These are phyloP conservation scores for Hozukius guyotensis DNA, from an alignment of 2,797 vertebrate species.

Conservation along the genomic window DNA sequence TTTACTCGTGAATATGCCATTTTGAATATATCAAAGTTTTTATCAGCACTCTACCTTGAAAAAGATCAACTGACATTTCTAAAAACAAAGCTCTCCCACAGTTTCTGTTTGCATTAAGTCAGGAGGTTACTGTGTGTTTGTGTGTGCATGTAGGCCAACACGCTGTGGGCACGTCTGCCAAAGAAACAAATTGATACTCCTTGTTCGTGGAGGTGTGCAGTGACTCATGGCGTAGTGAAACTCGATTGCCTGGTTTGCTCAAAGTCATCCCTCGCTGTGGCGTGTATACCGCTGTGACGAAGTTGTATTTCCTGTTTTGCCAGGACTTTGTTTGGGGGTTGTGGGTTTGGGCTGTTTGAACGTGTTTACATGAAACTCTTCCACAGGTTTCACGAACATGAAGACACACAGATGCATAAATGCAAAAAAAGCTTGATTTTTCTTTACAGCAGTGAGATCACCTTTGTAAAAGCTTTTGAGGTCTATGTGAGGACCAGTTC, in stretches of 20 bases:
- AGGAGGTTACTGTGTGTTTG: background rate
- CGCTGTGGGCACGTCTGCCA: slow-evolving; percentile 6
- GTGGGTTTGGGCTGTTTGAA: slow-evolving; percentile 58
- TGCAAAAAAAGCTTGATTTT: background rate
- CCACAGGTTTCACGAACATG: slow-evolving; percentile 9
- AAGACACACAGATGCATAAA: background rate
- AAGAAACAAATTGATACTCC: slow-evolving; percentile 20
- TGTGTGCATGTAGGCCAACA: background rate
- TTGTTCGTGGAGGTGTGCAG: slow-evolving; percentile 27
- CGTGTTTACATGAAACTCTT: slow-evolving; percentile 47
- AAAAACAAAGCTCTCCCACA: background rate
- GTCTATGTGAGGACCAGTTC: background rate
- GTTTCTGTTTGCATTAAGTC: slow-evolving; percentile 43
- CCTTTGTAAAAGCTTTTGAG: slow-evolving; percentile 1
- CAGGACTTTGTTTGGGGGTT: slow-evolving; percentile 62
- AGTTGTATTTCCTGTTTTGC: slow-evolving; percentile 75
- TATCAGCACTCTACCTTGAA: background rate
- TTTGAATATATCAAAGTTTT: background rate
- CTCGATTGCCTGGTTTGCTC: slow-evolving; percentile 61
- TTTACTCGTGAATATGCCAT: background rate
- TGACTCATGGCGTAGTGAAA: slow-evolving; percentile 66
- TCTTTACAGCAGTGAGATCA: slow-evolving; percentile 7
- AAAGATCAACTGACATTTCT: slow-evolving; percentile 21
- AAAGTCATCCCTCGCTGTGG: slow-evolving; percentile 25
- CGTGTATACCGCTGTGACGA: slow-evolving; percentile 13